Base-by-base conservation (phyloP, 2,113 vertebrate genomes). In the Acanthisitta chloris region DNA sequence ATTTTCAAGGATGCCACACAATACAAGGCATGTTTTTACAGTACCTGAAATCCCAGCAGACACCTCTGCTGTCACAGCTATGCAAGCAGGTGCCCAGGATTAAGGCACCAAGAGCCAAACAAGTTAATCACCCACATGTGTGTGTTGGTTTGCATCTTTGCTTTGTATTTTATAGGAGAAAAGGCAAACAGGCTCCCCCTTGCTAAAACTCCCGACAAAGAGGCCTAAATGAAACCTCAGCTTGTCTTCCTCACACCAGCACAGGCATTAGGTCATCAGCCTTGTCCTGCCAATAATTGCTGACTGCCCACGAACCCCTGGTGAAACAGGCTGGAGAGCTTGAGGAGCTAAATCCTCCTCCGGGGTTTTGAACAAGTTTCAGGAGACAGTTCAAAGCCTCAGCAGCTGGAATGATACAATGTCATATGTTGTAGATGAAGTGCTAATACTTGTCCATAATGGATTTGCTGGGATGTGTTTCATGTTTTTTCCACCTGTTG, bases 391-490 rank as follows among this genome's bases (percentile, higher is more conserved):
- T 96, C 66, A 90, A 79, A 88, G 90, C 80, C 69, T 88, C 79
- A 80, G 74, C 89, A 95, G 94, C 93, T 96, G 93, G 81, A 88
- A 57, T 46, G 87, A 59, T 73, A 62, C 21, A 3, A 26, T 46
- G 84, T 69, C 78, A 90, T 51, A 67, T 54, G 80, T 55, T 61
- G 58, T 62, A 86, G 66, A 93, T 62, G 49, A 92, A 88, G 23
- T 12, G 36, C 52, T 93, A 93, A 94, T 87, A 49, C 33, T 78
- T 92, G 58, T 73, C 88, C 71, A 24, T 92, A 95, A 92, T 31
- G 66, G 92, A 93, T 96, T 96, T 94, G 58, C 36, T 49, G 71
- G 64, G 80, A 88, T 65, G 10, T 46, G 61, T 83, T 96, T 78
- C 72, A 36, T 0, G 4, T 69, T 88, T 93, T 46, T 18, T 90